Evolutionary conservation across 92 coral and sea anemone genomes (phyloP), one percentile per base, ranked within the genome.

Genomic region (Hydrozoanthus gracilis): DNA sequence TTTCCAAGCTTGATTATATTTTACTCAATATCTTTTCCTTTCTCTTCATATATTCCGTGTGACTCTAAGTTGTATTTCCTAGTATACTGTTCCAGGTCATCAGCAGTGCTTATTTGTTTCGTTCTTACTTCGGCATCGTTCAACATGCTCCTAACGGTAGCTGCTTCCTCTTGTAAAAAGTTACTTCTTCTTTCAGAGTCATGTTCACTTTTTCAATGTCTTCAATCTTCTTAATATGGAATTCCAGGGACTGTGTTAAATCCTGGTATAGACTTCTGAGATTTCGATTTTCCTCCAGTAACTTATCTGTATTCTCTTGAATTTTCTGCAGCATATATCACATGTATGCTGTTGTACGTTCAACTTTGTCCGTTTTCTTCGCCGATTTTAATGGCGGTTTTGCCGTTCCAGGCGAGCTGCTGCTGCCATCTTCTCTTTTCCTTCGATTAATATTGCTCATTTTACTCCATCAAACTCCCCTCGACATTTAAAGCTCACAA

Each of bases 241-340:
- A 71, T 72, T 72, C 77, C 3, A 72, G 54, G 0, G 77, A 72
- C 77, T 72, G 16, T 20, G 77, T 72, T 72, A 72, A 10, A 46
- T 72, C 77, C 55, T 72, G 77, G 77, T 72, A 72, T 44, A 72
- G 77, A 72, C 55, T 72, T 72, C 54, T 72, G 20, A 72, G 77
- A 72, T 72, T 72, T 72, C 55, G 15, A 72, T 72, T 72, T 44
- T 72, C 77, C 0, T 72, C 77, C 55, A 68, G 46, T 68, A 68
- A 17, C 46, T 68, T 68, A 18, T 68, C 73, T 68, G 45, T 68
- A 68, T 68, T 68, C 27, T 68, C 73, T 68, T 68, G 73, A 1
- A 68, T 68, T 8, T 68, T 20, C 13, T 68, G 73, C 27, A 68
- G 11, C 73, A 68, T 27, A 8, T 46, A 20, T 46, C 73, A 68